phyloP scores from a whole-genome alignment of 2,888 invertebrate genomes.

The Drosophila borborema region DNA sequence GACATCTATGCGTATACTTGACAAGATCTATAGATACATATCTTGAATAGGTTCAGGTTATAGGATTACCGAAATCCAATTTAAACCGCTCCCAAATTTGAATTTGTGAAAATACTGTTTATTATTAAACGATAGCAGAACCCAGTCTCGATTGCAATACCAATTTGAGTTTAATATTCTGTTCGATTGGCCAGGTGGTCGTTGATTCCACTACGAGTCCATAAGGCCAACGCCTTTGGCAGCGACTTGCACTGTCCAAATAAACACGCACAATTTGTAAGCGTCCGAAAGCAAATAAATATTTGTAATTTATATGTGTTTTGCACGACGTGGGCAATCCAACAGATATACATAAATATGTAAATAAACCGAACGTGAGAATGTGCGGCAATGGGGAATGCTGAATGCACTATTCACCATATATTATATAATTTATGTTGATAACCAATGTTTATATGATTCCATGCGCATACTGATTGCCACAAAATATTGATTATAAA shows the following conservation, averaged over 20 bases:
- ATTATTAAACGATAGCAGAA: slow-evolving; percentile 26
- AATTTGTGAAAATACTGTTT: too few relatives aligned
- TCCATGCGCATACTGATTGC: slow-evolving; percentile 16
- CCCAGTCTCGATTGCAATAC: slow-evolving; percentile 4
- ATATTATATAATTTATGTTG: neutral
- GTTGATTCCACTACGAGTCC: slow-evolving; percentile 2
- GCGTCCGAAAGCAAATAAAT: slow-evolving; percentile 72
- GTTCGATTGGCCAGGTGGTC: slow-evolving; percentile 62
- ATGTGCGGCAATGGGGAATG: slow-evolving; percentile 56
- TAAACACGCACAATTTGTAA: slow-evolving; percentile 79
- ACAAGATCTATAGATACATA: neutral
- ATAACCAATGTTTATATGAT: slow-evolving; percentile 11
- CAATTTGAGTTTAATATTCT: slow-evolving; percentile 22
- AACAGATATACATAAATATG: slow-evolving; percentile 58
- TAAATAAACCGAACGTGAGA: slow-evolving; percentile 72
- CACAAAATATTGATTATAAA: slow-evolving; percentile 10
- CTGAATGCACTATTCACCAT: slow-evolving; percentile 38
- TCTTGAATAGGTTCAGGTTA: neutral
- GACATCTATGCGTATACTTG: neutral
- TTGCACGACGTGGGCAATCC: slow-evolving; percentile 63
- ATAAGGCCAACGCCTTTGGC: slow-evolving; percentile 58
- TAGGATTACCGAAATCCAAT: slow-evolving; percentile 4
- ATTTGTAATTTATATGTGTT: slow-evolving; percentile 75
- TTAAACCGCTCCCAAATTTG: slow-evolving; percentile 1
- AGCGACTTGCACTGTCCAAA: slow-evolving; percentile 67